A percentile compares a stretch with the other conserved stretches of the same genome.
Conservation (phyloP, 2,888 invertebrate genomes). For the Papilio elwesi region DNA sequence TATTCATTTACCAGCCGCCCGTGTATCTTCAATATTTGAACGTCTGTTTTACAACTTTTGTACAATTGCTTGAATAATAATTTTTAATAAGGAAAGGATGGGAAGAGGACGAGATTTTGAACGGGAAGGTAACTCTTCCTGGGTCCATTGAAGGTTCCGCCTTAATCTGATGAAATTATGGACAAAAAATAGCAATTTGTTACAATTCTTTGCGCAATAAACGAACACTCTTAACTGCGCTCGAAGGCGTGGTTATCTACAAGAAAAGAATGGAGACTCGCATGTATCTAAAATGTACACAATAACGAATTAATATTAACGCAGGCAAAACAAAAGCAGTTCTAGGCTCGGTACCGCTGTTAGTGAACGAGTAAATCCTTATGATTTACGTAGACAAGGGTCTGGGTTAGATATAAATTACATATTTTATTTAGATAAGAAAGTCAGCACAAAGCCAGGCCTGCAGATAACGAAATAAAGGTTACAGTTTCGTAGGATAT, state of each 20-base stretch:
- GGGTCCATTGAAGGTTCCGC: too few relatives aligned
- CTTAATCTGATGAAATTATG: too few relatives aligned
- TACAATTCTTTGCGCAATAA: too few relatives aligned
- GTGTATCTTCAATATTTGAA: neutral
- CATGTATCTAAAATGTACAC: neutral
- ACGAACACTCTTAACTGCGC: too few relatives aligned
- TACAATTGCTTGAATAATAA: neutral
- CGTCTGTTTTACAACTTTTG: slow-evolving; percentile 5
- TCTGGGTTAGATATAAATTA: slow-evolving; percentile 38
- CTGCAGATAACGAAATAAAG: slow-evolving; percentile 31
- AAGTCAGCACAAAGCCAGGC: slow-evolving; percentile 33
- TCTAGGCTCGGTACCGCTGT: slow-evolving; percentile 14
- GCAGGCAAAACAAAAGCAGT: slow-evolving; percentile 16
- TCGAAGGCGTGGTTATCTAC: too few relatives aligned
- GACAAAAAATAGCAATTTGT: too few relatives aligned
- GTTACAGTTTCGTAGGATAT: slow-evolving; percentile 19
- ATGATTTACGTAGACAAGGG: slow-evolving; percentile 41
- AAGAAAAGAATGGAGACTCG: neutral
- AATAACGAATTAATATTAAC: slow-evolving; percentile 1
- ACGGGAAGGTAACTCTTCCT: too few relatives aligned
- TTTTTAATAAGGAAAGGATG: too few relatives aligned
- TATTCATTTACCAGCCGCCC: neutral
- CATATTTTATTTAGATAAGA: slow-evolving; percentile 39
- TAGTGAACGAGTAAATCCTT: slow-evolving; percentile 31
- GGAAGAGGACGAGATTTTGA: too few relatives aligned